These are phyloP conservation scores for Bombus polaris DNA, from an alignment of 1,140 invertebrate species.

Conservation along the genomic window DNA sequence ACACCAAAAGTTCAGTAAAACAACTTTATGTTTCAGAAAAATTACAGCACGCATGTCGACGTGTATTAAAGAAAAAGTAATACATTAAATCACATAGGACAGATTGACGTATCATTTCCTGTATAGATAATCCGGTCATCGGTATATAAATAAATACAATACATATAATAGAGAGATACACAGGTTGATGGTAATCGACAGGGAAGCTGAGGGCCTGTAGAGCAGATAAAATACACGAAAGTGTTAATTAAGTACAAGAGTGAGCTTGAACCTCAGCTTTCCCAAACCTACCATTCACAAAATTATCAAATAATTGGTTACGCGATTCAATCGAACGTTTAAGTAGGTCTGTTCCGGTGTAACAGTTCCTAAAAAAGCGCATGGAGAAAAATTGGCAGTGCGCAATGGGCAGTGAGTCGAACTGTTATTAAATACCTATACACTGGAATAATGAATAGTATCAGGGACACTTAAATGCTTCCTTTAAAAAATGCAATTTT, in stretches of 20 bases:
- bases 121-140: slow-evolving; percentile 58
- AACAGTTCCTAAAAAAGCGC: slow-evolving; percentile 49
- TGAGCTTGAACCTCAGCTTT: slow-evolving; percentile 64
- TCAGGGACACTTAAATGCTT: slow-evolving; percentile 25
- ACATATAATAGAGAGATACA: slow-evolving; percentile 65
- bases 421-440: slow-evolving; percentile 41
- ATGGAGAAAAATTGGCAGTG: slow-evolving; percentile 65
- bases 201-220: slow-evolving; percentile 54
- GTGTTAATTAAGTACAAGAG: slow-evolving; percentile 72
- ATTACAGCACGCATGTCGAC: background rate
- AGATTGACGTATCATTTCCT: slow-evolving; percentile 63
- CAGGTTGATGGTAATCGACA: slow-evolving; percentile 36
- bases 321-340: slow-evolving; percentile 22
- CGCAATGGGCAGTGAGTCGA: slow-evolving; percentile 55
- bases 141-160: slow-evolving; percentile 77
- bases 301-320: slow-evolving; percentile 37
- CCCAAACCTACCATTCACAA: slow-evolving; percentile 39
- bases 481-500: slow-evolving; percentile 47
- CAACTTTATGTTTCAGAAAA: background rate
- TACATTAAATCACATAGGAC: slow-evolving; percentile 55
- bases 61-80: slow-evolving; percentile 26
- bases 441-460: slow-evolving; percentile 17
- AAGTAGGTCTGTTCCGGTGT: slow-evolving; percentile 35
- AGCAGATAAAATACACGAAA: slow-evolving; percentile 54
- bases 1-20: slow-evolving; percentile 11